Conservation (phyloP, 2,888 invertebrate genomes). For the Thymelicus lineola region DNA sequence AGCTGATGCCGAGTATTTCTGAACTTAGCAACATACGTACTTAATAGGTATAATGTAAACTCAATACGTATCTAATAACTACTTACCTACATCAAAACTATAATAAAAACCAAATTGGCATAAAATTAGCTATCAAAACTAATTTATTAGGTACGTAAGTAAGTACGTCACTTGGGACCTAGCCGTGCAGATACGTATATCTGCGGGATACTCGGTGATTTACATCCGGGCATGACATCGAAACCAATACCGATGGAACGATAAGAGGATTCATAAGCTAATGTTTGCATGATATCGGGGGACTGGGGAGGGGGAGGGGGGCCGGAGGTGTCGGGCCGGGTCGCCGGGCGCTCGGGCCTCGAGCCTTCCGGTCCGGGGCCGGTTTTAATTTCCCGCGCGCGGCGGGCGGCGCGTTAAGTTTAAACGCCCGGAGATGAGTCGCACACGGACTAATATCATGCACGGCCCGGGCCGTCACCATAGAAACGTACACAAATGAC, state of each 20-base stretch:
- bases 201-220: slow-evolving; percentile 1
- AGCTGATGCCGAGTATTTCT: no score
- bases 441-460: slow-evolving; percentile 83
- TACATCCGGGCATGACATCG: slow-evolving; percentile 26
- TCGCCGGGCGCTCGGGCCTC: slow-evolving; percentile 40
- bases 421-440: slow-evolving; percentile 84
- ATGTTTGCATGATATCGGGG: slow-evolving; percentile 39
- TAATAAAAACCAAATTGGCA: no score
- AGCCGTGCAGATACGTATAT: not conserved
- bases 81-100: no score
- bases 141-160: no score
- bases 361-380: slow-evolving; percentile 78
- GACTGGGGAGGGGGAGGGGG: slow-evolving; percentile 45
- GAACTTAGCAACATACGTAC: no score
- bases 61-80: no score
- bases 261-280: slow-evolving; percentile 42
- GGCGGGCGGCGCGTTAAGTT: slow-evolving; percentile 68
- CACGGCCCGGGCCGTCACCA: slow-evolving; percentile 87
- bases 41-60: no score
- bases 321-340: not conserved
- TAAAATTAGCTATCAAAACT: no score
- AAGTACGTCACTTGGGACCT: no score
- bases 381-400: slow-evolving; percentile 82
- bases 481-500: slow-evolving; percentile 89
- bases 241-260: slow-evolving; percentile 30